Conservation (phyloP, 2,888 invertebrate species). For the Shargacucullia verbasci region DNA sequence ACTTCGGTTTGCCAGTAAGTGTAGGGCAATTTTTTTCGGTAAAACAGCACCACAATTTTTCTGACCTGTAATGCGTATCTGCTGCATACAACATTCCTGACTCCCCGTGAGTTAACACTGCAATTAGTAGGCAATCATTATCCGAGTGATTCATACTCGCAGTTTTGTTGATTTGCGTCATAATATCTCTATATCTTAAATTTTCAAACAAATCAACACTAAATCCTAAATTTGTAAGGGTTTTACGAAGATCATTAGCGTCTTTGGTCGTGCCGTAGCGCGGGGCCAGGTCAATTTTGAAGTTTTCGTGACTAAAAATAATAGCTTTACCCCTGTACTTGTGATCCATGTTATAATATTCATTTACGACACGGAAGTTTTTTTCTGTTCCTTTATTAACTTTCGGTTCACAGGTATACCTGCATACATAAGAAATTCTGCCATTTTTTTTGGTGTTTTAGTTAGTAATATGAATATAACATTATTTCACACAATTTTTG, state of each 20-base stretch:
- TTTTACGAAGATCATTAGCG: constrained; percentile 91
- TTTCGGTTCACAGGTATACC: constrained; percentile 1
- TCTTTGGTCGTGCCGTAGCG: constrained; percentile 96
- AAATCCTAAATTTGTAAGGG: constrained; percentile 91
- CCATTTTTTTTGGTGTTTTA: constrained; percentile 15
- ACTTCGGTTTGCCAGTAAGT: constrained; percentile 94
- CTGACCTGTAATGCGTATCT: constrained; percentile 95
- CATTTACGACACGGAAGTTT: constrained; percentile 9
- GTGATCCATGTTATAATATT: constrained; percentile 96
- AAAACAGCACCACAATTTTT: constrained; percentile 93
- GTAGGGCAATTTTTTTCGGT: constrained; percentile 94
- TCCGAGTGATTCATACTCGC: constrained; percentile 93
- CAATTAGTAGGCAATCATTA: constrained; percentile 94
- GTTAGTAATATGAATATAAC: no score
- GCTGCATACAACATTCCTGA: constrained; percentile 95
- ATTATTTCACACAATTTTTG: no score
- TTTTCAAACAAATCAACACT: constrained; percentile 92
- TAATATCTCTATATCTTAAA: constrained; percentile 91
- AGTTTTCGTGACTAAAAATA: constrained; percentile 97
- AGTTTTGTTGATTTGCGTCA: constrained; percentile 90
- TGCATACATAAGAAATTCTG: not conserved
- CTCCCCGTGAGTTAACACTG: constrained; percentile 97
- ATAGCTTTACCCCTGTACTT: constrained; percentile 94
- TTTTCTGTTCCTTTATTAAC: not conserved
- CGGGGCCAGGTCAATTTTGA: constrained; percentile 91